Conservation (phyloP, 2,113 vertebrate genomes). For the Chelonoidis abingdonii region DNA sequence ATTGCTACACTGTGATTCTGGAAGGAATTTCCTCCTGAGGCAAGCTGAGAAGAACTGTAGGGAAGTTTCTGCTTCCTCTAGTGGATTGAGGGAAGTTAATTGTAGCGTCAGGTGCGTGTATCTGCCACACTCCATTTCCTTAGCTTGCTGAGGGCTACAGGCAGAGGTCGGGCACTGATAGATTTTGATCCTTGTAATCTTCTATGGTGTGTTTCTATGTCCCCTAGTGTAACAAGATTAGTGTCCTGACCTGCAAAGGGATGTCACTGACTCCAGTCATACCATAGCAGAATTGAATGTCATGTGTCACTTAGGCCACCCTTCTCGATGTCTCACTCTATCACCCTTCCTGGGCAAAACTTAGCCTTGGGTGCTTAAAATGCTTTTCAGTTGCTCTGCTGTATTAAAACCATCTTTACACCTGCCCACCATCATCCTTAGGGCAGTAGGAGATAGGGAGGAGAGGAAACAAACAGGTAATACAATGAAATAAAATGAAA, state of each 20-base stretch:
- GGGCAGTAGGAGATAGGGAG: neutral
- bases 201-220: neutral
- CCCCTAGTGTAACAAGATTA: neutral
- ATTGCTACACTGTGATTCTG: accelerated
- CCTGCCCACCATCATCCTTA: neutral
- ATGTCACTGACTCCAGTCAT: accelerated
- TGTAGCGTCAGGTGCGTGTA: neutral
- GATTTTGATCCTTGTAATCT: neutral
- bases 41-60: neutral
- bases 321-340: accelerated
- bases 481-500: conserved; percentile 10
- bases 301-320: accelerated
- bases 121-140: neutral
- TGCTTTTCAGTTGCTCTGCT: neutral
- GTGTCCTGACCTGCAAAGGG: neutral
- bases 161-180: accelerated
- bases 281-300: accelerated
- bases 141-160: neutral
- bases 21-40: neutral
- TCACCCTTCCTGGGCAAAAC: neutral
- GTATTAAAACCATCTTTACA: neutral
- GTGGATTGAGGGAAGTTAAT: neutral
- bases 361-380: neutral
- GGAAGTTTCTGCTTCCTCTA: neutral
- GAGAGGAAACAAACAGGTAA: neutral